phyloP scores from a whole-genome alignment of 2,113 vertebrate genomes.

The Callionymus lyra region DNA sequence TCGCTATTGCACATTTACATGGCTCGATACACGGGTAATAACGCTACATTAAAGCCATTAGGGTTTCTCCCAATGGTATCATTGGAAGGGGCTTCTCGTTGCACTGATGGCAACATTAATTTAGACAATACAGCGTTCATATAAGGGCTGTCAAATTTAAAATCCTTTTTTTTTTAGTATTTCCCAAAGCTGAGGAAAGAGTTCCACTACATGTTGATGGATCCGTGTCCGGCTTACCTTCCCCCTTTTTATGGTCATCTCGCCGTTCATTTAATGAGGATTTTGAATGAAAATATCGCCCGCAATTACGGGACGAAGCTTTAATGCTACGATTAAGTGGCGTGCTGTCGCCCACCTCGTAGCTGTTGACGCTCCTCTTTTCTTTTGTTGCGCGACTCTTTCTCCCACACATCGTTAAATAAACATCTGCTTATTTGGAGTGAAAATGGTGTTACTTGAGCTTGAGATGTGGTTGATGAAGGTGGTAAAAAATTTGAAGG shows the following conservation, averaged over 20 bases:
- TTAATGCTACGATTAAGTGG: conserved; percentile 63
- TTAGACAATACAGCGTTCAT: too few relatives aligned
- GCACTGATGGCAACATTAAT: too few relatives aligned
- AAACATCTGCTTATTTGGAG: conserved; percentile 56
- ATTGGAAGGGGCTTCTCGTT: not conserved
- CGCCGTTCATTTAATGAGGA: conserved; percentile 1
- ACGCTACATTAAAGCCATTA: conserved; percentile 5
- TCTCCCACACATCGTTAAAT: conserved; percentile 63
- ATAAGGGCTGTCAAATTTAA: too few relatives aligned
- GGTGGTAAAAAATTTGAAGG: conserved; percentile 11
- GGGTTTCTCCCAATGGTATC: not conserved
- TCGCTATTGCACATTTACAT: conserved; percentile 3
- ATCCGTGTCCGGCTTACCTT: too few relatives aligned
- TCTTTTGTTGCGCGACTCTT: conserved; percentile 55
- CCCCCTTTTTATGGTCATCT: conserved; percentile 34
- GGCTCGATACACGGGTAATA: conserved; percentile 14
- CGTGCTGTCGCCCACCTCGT: conserved; percentile 39
- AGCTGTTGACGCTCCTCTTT: conserved; percentile 49
- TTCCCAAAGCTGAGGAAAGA: too few relatives aligned
- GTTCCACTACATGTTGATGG: too few relatives aligned
- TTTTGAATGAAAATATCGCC: conserved; percentile 33
- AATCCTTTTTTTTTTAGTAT: too few relatives aligned
- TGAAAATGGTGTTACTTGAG: conserved; percentile 28
- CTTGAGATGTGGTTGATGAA: conserved; percentile 16
- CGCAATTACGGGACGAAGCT: conserved; percentile 55